Percentiles rank a stretch among this genome's conserved stretches.
Evolutionary conservation across 2,888 invertebrate species (phyloP).

Genomic region (Pycnomerus fuliginosus): DNA sequence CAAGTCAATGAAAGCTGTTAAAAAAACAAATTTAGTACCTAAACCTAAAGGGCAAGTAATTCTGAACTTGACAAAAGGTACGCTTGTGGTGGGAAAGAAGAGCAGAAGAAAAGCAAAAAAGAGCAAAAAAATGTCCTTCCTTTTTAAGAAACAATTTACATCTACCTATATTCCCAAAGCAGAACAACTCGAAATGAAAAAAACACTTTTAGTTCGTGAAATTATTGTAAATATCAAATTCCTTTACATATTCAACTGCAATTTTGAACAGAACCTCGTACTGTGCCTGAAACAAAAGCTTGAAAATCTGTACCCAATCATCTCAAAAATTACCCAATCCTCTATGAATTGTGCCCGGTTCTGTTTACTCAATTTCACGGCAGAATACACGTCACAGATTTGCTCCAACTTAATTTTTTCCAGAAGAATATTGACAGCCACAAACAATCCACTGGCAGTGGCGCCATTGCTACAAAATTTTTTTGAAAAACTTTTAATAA

Average conservation of each 20-base stretch:
- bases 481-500: background rate
- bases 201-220: too few relatives aligned
- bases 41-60: too few relatives aligned
- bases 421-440: constrained; percentile 46
- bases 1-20: too few relatives aligned
- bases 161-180: too few relatives aligned
- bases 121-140: too few relatives aligned
- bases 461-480: constrained; percentile 49
- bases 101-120: too few relatives aligned
- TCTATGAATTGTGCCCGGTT: constrained; percentile 46
- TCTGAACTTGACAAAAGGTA: too few relatives aligned
- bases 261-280: constrained; percentile 44
- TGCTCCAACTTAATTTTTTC: constrained; percentile 51
- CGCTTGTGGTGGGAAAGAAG: too few relatives aligned
- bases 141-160: too few relatives aligned
- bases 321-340: constrained; percentile 35
- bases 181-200: too few relatives aligned
- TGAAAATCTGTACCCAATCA: background rate
- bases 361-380: constrained; percentile 45
- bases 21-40: too few relatives aligned
- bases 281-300: constrained; percentile 37
- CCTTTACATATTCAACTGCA: constrained; percentile 37
- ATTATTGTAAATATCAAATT: constrained; percentile 44
- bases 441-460: constrained; percentile 48
- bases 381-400: constrained; percentile 50